Evolutionary conservation across 2,888 invertebrate species (phyloP), one percentile per base, ranked within the genome.

Genomic region (Ellobium chinense): DNA sequence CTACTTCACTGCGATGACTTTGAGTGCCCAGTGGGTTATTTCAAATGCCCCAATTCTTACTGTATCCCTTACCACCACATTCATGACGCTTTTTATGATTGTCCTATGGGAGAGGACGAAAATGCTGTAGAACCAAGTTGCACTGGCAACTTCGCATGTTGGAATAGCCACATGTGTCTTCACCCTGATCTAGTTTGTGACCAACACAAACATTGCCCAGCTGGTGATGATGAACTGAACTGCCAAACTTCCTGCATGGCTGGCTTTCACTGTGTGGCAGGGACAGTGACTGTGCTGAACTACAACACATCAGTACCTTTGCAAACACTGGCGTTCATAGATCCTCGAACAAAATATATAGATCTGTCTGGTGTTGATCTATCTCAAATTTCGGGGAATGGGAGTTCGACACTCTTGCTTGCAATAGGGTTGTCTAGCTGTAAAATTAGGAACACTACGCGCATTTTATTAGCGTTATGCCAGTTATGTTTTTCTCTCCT

Each of bases 101-200:
- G 69, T 24, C 69, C 69, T 4, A 24, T 5, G 14, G 69, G 69
- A n/a, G 69, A 69, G 29, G 69, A 69, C 29, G 69, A 69, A 24
- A 14, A 18, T 21, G 12, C 5, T 4, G 4, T 58, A 4, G 24
- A 18, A 5, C 18, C 5, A 18, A 9, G n/a, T n/a, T 58, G 58
- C 24, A 21, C n/a, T 18, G 58, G 58, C 18, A 58, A 58, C n/a
- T 58, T 58, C 24, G 58, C 58, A 5, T 58, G 58, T n/a, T 58
- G 58, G 58, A n/a, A 58, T 14, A 58, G 58, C 24, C 18, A 21
- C 18, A 58, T 58, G n/a, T 58, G 58, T 58, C 58, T 58, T 18
- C 58, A 58, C n/a, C 58, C 58, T 58, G 58, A 58, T 21, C n/a
- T 58, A 58, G 58, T 58, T n/a, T 58, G 58, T 58, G n/a, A 58